phyloP scores from a whole-genome alignment of 1,140 invertebrate genomes.

The Drosophila hydei region DNA sequence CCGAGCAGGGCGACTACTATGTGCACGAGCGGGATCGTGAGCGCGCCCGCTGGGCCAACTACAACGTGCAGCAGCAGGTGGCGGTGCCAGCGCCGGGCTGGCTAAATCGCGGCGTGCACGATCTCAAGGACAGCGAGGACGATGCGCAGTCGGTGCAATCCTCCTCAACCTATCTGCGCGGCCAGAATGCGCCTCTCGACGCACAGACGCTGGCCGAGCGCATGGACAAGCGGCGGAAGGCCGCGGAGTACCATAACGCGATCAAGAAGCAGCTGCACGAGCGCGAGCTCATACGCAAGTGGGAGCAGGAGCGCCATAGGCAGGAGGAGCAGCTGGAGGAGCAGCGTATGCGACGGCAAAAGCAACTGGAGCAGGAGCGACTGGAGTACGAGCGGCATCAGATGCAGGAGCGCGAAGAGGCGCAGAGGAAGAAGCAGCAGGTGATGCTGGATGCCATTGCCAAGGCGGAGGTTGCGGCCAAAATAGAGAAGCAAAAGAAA shows the following conservation, averaged over 20 bases:
- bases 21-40: slow-evolving; percentile 84
- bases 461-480: slow-evolving; percentile 85
- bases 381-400: slow-evolving; percentile 85
- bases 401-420: slow-evolving; percentile 85
- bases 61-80: slow-evolving; percentile 48
- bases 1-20: slow-evolving; percentile 69
- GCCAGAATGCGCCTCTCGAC: slow-evolving; percentile 88
- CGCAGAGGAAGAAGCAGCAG: slow-evolving; percentile 85
- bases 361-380: slow-evolving; percentile 86
- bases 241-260: slow-evolving; percentile 88
- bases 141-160: slow-evolving; percentile 82
- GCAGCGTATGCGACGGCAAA: slow-evolving; percentile 85
- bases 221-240: slow-evolving; percentile 87
- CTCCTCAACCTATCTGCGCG: slow-evolving; percentile 86
- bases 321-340: slow-evolving; percentile 87
- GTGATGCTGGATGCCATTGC: slow-evolving; percentile 85
- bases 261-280: slow-evolving; percentile 89
- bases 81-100: slow-evolving; percentile 62
- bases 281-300: slow-evolving; percentile 85
- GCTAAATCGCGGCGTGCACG: slow-evolving; percentile 73
- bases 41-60: slow-evolving; percentile 87
- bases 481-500: slow-evolving; percentile 84
- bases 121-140: slow-evolving; percentile 80
- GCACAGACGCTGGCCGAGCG: slow-evolving; percentile 86
- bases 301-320: slow-evolving; percentile 86